Evolutionary conservation across 2,797 vertebrate species (phyloP).

Genomic region (Naso thynnoides): DNA sequence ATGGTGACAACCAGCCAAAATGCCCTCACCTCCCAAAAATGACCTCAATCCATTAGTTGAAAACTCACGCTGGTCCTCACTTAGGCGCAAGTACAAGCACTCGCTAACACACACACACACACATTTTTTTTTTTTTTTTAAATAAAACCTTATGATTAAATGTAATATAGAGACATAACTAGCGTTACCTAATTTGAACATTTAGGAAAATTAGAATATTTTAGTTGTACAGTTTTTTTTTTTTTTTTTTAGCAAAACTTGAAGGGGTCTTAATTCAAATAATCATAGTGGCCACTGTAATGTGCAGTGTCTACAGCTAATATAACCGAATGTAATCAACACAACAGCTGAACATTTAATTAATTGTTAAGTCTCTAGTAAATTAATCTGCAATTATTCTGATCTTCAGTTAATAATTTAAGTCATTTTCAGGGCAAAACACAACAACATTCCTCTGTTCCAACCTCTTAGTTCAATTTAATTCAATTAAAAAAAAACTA

Average conservation of each 20-base stretch:
- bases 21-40: no score
- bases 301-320: background rate
- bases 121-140: background rate
- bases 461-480: background rate
- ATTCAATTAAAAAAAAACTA: no score
- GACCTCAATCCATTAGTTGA: no score
- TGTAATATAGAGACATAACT: background rate
- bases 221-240: background rate
- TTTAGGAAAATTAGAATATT: background rate
- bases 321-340: background rate
- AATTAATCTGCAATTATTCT: background rate
- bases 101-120: no score
- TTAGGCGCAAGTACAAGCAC: no score
- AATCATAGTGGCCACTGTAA: background rate
- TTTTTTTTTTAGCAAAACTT: no score
- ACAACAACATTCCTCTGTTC: background rate
- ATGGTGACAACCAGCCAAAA: no score
- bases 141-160: fast-evolving
- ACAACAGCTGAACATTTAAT: background rate
- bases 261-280: background rate
- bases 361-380: background rate
- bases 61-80: no score
- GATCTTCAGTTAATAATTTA: background rate
- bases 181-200: background rate
- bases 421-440: background rate